phyloP scores from a whole-genome alignment of 1,140 invertebrate species.

The Rhizoglyphus robini region DNA sequence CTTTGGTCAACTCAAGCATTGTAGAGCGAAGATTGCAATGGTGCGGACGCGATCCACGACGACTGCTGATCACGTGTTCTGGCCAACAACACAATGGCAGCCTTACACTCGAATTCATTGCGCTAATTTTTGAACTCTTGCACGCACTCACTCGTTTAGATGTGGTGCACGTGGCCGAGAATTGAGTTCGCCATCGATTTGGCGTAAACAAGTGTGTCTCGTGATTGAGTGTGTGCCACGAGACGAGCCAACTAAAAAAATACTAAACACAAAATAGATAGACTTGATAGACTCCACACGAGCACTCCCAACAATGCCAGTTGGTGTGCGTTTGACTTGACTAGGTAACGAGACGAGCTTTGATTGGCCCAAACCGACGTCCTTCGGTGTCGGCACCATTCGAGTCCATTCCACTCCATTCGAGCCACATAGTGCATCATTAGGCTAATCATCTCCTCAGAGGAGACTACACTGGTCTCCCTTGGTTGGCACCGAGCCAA shows the following conservation, averaged over 20 bases:
- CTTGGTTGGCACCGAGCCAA: no score
- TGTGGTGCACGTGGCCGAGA: slow-evolving; percentile 1
- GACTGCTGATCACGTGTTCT: slow-evolving; percentile 6
- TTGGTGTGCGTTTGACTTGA: slow-evolving; percentile 10
- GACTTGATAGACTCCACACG: neutral
- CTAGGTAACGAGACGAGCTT: neutral
- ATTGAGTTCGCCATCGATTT: slow-evolving; percentile 5
- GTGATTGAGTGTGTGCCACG: neutral
- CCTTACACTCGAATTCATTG: slow-evolving; percentile 11
- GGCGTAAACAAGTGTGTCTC: slow-evolving; percentile 8
- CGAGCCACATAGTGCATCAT: no score
- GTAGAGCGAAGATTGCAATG: no score
- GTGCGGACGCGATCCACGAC: no score
- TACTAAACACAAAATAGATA: neutral
- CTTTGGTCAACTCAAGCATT: neutral
- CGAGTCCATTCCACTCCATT: no score
- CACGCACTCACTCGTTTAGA: slow-evolving; percentile 1
- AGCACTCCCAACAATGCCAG: neutral
- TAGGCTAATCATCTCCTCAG: no score
- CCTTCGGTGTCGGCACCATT: no score
- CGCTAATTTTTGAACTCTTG: slow-evolving; percentile 11
- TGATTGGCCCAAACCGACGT: neutral
- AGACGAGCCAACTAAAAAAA: neutral
- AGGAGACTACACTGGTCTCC: no score
- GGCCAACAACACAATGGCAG: neutral